phyloP scores from a whole-genome alignment of 2,888 invertebrate species.

The Eristalis tenax region DNA sequence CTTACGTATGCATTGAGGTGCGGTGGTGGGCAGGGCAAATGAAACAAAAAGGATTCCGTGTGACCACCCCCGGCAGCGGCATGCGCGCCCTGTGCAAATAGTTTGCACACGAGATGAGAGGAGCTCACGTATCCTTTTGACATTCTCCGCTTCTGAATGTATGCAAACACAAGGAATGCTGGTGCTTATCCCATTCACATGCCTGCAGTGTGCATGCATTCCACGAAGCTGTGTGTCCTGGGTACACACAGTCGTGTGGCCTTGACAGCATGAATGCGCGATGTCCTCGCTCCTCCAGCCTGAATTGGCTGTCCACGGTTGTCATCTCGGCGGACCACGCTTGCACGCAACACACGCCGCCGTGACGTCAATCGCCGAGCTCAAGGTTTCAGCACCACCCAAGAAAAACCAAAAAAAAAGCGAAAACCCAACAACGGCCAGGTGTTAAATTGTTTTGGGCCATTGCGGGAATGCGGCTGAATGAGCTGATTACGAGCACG shows the following conservation, averaged over 20 bases:
- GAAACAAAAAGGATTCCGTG: not conserved
- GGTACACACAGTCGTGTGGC: not conserved
- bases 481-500: constrained; percentile 2
- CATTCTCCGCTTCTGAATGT: not conserved
- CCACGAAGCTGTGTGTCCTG: not conserved
- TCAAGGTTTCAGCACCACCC: not conserved
- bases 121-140: constrained; percentile 35
- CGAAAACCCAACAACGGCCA: constrained; percentile 30
- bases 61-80: not conserved
- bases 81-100: constrained; percentile 11
- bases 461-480: constrained; percentile 25
- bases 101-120: constrained; percentile 31
- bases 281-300: not conserved
- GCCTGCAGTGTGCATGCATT: not conserved
- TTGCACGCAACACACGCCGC: not conserved
- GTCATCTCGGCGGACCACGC: not conserved
- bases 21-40: not conserved
- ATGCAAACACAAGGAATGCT: not conserved
- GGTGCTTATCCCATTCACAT: not conserved
- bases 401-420: no score
- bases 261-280: not conserved
- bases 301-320: not conserved
- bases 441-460: constrained; percentile 59
- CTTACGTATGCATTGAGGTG: not conserved
- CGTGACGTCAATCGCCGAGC: not conserved